Percentiles rank a stretch among this genome's conserved stretches.
These are phyloP conservation scores for Girardinus metallicus DNA, from an alignment of 2,797 vertebrate genomes.

Conservation along the genomic window DNA sequence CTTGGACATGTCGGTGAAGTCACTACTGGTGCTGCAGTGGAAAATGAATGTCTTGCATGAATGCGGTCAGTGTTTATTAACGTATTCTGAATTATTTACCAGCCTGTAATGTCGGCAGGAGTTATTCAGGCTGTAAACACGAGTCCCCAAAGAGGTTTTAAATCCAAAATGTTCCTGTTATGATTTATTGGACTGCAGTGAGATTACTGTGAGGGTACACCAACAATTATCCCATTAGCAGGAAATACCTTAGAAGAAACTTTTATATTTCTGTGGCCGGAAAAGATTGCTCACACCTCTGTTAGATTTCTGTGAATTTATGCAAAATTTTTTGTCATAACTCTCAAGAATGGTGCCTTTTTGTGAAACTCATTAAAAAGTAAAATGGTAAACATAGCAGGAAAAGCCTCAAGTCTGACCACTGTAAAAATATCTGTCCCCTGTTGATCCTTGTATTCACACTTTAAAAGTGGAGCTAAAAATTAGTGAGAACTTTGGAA, in stretches of 20 bases:
- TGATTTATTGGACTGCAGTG: slow-evolving; percentile 24
- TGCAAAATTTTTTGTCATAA: no score
- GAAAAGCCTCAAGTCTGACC: no score
- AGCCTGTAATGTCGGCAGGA: slow-evolving; percentile 60
- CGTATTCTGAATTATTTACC: slow-evolving; percentile 63
- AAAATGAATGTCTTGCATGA: slow-evolving; percentile 63
- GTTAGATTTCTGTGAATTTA: background rate
- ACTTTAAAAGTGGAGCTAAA: no score
- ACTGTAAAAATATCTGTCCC: no score
- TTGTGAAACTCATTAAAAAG: no score
- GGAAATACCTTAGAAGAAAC: background rate
- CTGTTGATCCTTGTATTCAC: no score
- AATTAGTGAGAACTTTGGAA: no score
- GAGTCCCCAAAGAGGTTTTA: slow-evolving; percentile 30
- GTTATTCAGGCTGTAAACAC: slow-evolving; percentile 58
- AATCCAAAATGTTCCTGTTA: slow-evolving; percentile 19
- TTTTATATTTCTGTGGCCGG: background rate
- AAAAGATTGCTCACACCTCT: background rate
- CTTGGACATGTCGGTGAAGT: slow-evolving; percentile 64
- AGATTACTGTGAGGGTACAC: background rate
- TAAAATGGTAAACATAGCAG: no score
- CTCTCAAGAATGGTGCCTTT: no score
- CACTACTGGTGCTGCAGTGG: slow-evolving; percentile 54
- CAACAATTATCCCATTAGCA: background rate
- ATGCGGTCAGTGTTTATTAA: slow-evolving; percentile 67